Evolutionary conservation across 1,140 invertebrate genomes (phyloP), one percentile per base, ranked within the genome.

Genomic region (Meloidogyne chitwoodi): DNA sequence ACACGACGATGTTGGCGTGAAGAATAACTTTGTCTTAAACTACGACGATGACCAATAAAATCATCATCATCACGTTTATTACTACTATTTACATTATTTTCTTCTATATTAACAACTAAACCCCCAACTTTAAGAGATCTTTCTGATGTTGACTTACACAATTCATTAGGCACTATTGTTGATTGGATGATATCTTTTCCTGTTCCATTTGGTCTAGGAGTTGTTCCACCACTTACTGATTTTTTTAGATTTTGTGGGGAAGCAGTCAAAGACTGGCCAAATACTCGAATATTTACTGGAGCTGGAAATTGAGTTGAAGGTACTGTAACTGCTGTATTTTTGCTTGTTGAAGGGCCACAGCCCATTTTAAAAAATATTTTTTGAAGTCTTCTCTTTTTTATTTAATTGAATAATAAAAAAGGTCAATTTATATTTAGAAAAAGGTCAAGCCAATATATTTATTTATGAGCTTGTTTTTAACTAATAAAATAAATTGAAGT

Each of bases 261-360:
- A 16, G 71, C 44, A 14, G 70, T 31, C 24, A 61, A 31, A 24
- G 71, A 48, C 19, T 64, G 38, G 8, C 56, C 29, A 64, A 56
- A 31, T 31, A 73, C 71, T 34, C 38, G 24, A 31, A 64, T 26
- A 31, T 29, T 26, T 41, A 41, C 27, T 34, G 34, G n/a, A 6
- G 27, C 26, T 10, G 26, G 34, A 16, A 69, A 38, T 44, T 41
- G 68, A 48, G 5, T 44, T 19, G 48, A 56, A 56, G 48, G 1
- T 56, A 22, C 48, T 8, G 38, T 64, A 22, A 5, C 19, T 26
- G 27, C 71, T 61, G 22, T 16, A 48, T 26, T 62, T 38, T 73
- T 41, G 4, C 56, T 64, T 34, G 71, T 73, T 38, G 71, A 73
- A 26, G 71, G 71, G 38, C 71, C 70, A 22, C 70, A 72, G 24